Evolutionary conservation across 2,888 invertebrate genomes (phyloP), one percentile per base, ranked within the genome.

Genomic region (Trissonchulus sp.): DNA sequence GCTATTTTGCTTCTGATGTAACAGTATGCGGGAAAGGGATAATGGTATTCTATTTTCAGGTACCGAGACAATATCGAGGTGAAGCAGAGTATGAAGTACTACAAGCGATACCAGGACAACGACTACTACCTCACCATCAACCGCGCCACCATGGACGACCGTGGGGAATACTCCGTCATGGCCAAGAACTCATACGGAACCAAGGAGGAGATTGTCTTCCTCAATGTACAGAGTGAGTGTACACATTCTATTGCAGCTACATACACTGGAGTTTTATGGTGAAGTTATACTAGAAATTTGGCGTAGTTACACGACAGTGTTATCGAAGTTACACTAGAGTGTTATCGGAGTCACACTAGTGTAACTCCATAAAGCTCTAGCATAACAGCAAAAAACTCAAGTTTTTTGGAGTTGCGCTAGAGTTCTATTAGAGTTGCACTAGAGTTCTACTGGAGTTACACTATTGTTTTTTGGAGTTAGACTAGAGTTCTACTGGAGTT

Each of bases 51-150:
- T 2, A 34, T 35, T 15, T 68, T 37, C 48, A 81, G 82, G 82
- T 92, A 91, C 79, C 91, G 92, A 83, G 95, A 94, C 86, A 93
- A 93, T 86, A 89, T 90, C 83, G 97, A 97, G 84, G 88, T 99
- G 74, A 89, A 93, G 75, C 98, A 99, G 87, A 95, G 95, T 80
- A 96, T 97, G 79, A 99, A 99, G 87, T 96, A 93, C 87, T 99
- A 99, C 98, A 98, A 98, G 88, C 90, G 96, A 82, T 99, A 98
- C 85, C 89, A 91, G 63, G 94, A 93, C 74, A 94, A 97, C 81
- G 96, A 98, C 84, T 99, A 94, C 86, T 94, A 95, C 86, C 94
- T 99, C 86, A 91, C 96, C 79, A 96, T 99, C 81, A 98, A 97
- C 87, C 91, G 99, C 80, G 93, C 93, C 62, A 95, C 93, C 86